Conservation (phyloP, 2,797 vertebrate species). For the Limosa lapponica region DNA sequence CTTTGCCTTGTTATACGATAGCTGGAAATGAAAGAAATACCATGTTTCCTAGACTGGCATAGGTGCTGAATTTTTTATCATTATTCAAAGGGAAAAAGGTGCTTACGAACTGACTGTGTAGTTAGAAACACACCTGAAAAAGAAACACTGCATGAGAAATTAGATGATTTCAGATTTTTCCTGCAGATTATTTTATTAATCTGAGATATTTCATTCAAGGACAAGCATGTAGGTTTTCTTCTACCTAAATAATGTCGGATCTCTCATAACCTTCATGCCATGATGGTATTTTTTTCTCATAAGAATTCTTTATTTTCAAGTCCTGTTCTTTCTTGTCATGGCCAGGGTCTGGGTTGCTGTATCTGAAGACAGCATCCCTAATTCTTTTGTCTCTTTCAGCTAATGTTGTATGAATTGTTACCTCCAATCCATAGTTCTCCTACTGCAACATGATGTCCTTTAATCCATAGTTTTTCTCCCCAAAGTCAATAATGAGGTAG, state of each 20-base stretch:
- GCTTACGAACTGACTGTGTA: not conserved
- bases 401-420: not conserved
- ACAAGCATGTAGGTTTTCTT: not conserved
- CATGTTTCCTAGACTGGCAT: not conserved
- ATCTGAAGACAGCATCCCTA: not conserved
- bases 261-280: not conserved
- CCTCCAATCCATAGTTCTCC: not conserved
- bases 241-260: not conserved
- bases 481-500: not conserved
- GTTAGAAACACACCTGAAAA: slow-evolving; percentile 1
- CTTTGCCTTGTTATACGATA: slow-evolving; percentile 11
- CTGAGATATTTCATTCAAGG: not conserved
- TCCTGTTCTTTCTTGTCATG: not conserved
- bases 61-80: slow-evolving; percentile 55
- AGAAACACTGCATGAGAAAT: not conserved
- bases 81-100: not conserved
- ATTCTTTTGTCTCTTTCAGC: not conserved
- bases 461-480: not conserved
- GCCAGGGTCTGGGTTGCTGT: not conserved
- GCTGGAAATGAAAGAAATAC: slow-evolving; percentile 45
- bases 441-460: not conserved
- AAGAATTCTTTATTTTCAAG: not conserved
- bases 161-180: slow-evolving; percentile 20
- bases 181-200: slow-evolving; percentile 9
- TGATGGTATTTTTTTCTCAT: not conserved